These are phyloP conservation scores for Etheostoma spectabile DNA, from an alignment of 2,113 vertebrate species.

Conservation along the genomic window DNA sequence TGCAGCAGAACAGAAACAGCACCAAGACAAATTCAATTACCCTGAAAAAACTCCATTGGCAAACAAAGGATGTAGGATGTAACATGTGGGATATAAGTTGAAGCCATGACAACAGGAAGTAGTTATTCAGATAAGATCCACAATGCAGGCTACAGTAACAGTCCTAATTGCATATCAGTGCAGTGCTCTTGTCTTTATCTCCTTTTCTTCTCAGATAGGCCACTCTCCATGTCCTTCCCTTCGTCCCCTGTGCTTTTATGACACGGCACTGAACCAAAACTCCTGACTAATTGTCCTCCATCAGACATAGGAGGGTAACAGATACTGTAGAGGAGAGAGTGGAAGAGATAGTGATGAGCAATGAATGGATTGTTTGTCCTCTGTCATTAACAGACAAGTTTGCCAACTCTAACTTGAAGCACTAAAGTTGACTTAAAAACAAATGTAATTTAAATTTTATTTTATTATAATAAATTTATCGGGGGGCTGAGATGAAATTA, in stretches of 20 bases:
- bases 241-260: slow-evolving; percentile 30
- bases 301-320: slow-evolving; percentile 30
- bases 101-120: not conserved
- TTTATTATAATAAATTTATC: too few species aligned
- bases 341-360: slow-evolving; percentile 52
- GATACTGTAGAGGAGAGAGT: slow-evolving; percentile 24
- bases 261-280: slow-evolving; percentile 39
- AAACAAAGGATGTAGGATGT: not conserved
- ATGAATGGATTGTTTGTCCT: slow-evolving; percentile 21
- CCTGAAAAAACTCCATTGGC: not conserved
- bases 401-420: too few species aligned
- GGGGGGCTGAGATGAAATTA: too few species aligned
- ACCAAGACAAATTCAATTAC: not conserved
- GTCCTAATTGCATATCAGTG: not conserved
- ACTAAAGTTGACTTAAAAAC: too few species aligned
- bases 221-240: slow-evolving; percentile 39
- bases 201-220: slow-evolving; percentile 14
- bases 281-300: slow-evolving; percentile 45
- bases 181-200: slow-evolving; percentile 4
- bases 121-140: not conserved
- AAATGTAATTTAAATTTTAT: too few species aligned
- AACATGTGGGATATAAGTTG: not conserved
- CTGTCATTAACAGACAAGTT: too few species aligned
- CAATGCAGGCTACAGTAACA: not conserved
- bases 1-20: too few species aligned